phyloP scores from a whole-genome alignment of 2,888 invertebrate genomes.

The Rotaria sp. region DNA sequence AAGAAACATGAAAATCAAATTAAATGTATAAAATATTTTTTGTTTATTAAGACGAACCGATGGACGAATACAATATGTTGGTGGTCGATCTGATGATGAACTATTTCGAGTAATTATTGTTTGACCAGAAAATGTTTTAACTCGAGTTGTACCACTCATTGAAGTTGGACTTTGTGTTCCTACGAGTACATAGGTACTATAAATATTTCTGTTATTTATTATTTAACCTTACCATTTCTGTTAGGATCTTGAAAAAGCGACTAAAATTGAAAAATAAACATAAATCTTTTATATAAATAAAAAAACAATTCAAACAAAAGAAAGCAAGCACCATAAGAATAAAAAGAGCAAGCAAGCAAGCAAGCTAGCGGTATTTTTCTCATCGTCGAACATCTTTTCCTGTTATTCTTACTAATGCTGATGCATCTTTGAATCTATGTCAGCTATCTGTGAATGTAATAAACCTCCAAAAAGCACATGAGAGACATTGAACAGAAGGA shows the following conservation, averaged over 20 bases:
- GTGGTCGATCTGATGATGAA: not conserved
- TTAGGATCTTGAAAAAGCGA: constrained; percentile 14
- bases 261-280: not conserved
- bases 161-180: constrained; percentile 19
- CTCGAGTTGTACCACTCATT: not conserved
- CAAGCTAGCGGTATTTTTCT: not conserved
- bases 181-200: not conserved
- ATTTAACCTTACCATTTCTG: not conserved
- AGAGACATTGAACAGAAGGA: not conserved
- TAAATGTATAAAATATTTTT: not conserved
- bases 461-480: too few relatives aligned
- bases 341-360: not conserved
- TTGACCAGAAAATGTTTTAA: not conserved
- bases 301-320: not conserved
- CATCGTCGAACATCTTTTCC: not conserved
- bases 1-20: not conserved
- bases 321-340: not conserved
- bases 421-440: not conserved
- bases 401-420: not conserved
- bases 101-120: not conserved
- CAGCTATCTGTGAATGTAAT: not conserved
- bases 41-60: not conserved
- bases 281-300: not conserved
- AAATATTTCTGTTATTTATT: not conserved
- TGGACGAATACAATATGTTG: constrained; percentile 10